A percentile compares a stretch with the other conserved stretches of the same genome.
Evolutionary conservation across 2,113 vertebrate genomes (phyloP).

Genomic region (Prinia subflava): DNA sequence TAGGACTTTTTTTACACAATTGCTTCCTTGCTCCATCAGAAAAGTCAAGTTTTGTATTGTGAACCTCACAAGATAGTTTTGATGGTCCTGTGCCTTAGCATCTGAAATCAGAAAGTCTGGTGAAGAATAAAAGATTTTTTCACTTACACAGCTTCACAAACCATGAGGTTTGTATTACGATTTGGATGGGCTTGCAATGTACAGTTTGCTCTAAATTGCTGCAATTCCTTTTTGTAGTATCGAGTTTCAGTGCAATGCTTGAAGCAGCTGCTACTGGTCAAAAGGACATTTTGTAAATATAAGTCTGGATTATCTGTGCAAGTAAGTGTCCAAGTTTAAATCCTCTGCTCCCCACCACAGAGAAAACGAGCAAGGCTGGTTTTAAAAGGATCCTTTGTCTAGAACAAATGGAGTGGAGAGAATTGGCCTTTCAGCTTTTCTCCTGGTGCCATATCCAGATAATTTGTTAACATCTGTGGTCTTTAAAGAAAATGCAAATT

Average conservation of each 20-base stretch:
- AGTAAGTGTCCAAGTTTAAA: slow-evolving; percentile 65
- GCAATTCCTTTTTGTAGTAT: slow-evolving; percentile 62
- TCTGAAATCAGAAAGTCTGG: slow-evolving; percentile 6
- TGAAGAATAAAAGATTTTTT: background rate
- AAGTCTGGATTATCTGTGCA: slow-evolving; percentile 71
- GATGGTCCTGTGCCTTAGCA: background rate
- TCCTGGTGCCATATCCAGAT: slow-evolving; percentile 57
- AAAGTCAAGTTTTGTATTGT: background rate
- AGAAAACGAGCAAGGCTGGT: slow-evolving; percentile 42
- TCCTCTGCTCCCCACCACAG: slow-evolving; percentile 49
- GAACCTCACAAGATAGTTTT: background rate
- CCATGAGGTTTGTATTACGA: slow-evolving; percentile 58
- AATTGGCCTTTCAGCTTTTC: slow-evolving; percentile 67
- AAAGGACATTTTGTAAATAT: slow-evolving; percentile 68
- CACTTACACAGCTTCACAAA: background rate
- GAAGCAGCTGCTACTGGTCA: slow-evolving; percentile 66
- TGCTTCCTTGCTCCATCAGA: background rate
- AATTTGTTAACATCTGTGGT: slow-evolving; percentile 54
- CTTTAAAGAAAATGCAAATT: slow-evolving; percentile 57
- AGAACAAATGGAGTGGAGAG: slow-evolving; percentile 70
- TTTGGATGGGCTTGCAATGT: slow-evolving; percentile 41
- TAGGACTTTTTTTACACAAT: background rate
- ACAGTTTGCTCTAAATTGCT: slow-evolving; percentile 51
- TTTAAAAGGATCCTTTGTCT: slow-evolving; percentile 71
- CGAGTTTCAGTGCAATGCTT: slow-evolving; percentile 59